Evolutionary conservation across 2,797 vertebrate genomes (phyloP).

Genomic region (Falco biarmicus): DNA sequence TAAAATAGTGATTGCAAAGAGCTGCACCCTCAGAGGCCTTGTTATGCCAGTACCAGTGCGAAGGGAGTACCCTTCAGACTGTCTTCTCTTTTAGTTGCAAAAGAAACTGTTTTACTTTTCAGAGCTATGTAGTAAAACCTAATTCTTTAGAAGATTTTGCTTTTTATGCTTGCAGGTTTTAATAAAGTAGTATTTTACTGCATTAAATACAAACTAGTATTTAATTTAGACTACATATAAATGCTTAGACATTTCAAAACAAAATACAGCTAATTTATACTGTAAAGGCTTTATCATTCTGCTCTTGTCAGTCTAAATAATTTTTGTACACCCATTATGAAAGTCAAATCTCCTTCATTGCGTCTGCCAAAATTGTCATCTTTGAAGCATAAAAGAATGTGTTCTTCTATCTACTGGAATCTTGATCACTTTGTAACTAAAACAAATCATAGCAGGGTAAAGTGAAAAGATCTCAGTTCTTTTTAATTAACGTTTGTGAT

Average conservation of each 20-base stretch:
- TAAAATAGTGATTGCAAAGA: constrained; percentile 83
- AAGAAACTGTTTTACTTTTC: constrained; percentile 69
- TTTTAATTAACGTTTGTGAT: neutral
- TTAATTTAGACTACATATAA: neutral
- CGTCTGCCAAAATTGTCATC: neutral
- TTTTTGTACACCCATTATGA: neutral
- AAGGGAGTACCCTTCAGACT: constrained; percentile 53
- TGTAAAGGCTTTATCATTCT: neutral
- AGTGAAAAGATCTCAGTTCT: neutral
- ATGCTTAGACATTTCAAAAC: neutral
- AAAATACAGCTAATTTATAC: neutral
- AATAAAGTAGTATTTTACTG: neutral
- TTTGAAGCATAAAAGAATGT: neutral
- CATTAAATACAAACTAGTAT: neutral
- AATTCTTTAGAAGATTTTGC: neutral
- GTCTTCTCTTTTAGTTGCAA: constrained; percentile 69
- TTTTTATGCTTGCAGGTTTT: neutral
- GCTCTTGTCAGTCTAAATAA: neutral
- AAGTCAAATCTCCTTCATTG: neutral
- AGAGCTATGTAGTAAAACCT: constrained; percentile 64
- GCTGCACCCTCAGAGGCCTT: constrained; percentile 76
- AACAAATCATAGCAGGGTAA: neutral
- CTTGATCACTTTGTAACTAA: neutral
- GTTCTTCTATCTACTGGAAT: neutral
- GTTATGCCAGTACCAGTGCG: constrained; percentile 72